phyloP scores from a whole-genome alignment of 2,113 vertebrate genomes.

The Shinisaurus crocodilurus region DNA sequence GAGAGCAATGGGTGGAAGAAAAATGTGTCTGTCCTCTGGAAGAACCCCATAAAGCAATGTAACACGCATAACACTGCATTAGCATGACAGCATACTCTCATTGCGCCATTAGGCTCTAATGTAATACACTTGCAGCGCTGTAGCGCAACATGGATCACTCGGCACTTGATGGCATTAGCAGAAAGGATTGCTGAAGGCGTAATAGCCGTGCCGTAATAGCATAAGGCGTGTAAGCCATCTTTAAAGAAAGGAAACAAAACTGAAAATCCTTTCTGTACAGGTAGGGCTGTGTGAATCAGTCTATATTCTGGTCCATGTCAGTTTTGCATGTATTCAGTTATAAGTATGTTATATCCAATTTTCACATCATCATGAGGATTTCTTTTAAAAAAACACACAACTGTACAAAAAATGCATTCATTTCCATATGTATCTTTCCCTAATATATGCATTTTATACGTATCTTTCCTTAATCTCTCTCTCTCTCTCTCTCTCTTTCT shows the following conservation, averaged over 20 bases:
- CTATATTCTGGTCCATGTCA: no score
- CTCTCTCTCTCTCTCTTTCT: no score
- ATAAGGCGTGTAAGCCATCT: background rate
- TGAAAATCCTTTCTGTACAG: background rate
- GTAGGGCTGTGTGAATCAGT: no score
- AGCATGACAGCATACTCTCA: slow-evolving; percentile 2
- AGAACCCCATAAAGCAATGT: slow-evolving; percentile 20
- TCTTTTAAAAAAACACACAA: no score
- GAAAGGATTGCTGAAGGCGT: slow-evolving; percentile 3
- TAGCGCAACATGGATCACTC: slow-evolving; percentile 8
- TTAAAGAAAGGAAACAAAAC: background rate
- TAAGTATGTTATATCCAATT: no score
- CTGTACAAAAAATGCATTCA: no score
- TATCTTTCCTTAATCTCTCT: no score
- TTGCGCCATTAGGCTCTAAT: slow-evolving; percentile 11
- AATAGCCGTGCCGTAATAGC: background rate
- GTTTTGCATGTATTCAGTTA: no score
- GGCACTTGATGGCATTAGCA: slow-evolving; percentile 15
- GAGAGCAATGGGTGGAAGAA: background rate
- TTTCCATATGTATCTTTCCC: no score
- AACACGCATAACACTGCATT: background rate
- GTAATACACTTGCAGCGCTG: background rate
- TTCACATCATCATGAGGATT: no score
- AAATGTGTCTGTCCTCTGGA: background rate
- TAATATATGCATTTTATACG: no score